Evolutionary conservation across 2,888 invertebrate genomes (phyloP), one percentile per base, ranked within the genome.

Genomic region (Phaonia tiefii): DNA sequence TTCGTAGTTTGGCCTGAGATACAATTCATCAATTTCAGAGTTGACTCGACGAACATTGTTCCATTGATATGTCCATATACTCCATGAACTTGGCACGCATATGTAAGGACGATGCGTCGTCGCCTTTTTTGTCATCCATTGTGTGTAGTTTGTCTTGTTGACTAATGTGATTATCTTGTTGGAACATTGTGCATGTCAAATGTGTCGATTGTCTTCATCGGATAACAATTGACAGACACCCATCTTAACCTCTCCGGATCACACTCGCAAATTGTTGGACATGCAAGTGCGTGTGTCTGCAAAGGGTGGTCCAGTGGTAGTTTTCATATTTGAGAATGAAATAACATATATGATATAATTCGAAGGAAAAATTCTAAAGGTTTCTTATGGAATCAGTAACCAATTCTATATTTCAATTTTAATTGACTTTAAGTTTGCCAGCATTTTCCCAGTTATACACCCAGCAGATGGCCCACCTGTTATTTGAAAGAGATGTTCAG

Each of bases 151-250:
- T 81, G 81, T 78, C 81, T 72, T 81, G 81, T 81, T 78, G 82
- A 76, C 86, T 89, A 89, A 89, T 89, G 88, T 89, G 89, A 89
- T 89, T 89, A 89, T 89, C 88, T 86, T 89, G 88, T 89, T 80
- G 73, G 72, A 54, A 80, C 80, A 86, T 85, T 86, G 83, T 85
- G 88, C 88, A 86, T 88, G 88, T 89, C 88, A 84, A 72, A 88
- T 88, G 85, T 87, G 85, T 86, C 87, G 84, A 84, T 84, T 80
- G 83, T 79, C 83, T 84, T 79, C 78, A 83, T 83, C 81, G 80
- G 79, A 81, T 83, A 85, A 83, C 83, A 83, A 83, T 82, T 84
- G 84, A 83, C 83, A 84, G 78, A 71, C 75, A 74, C 76, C 80
- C 76, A 66, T 75, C 75, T 78, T 78, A 81, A 81, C 75, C 81